Conservation (phyloP, 2,113 vertebrate species). For the Oreotragus oreotragus region DNA sequence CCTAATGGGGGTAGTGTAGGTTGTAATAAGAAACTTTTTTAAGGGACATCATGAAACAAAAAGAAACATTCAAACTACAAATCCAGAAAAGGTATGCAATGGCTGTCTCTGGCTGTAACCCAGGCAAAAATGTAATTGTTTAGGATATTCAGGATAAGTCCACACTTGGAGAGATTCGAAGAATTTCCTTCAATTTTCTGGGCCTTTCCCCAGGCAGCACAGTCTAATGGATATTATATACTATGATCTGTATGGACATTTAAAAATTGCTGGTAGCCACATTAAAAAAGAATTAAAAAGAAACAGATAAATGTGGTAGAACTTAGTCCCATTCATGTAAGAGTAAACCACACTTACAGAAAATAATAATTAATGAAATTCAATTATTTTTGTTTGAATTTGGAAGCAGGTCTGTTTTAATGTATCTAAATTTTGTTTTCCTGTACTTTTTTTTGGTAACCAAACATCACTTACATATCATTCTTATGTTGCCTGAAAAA, state of each 20-base stretch:
- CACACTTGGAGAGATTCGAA: background rate
- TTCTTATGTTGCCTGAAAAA: conserved; percentile 31
- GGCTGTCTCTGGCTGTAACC: background rate
- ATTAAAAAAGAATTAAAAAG: background rate
- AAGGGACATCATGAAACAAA: background rate
- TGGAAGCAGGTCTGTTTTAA: conserved; percentile 52
- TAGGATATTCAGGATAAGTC: background rate
- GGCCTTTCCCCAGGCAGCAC: background rate
- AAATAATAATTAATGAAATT: conserved; percentile 62
- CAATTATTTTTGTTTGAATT: conserved; percentile 59
- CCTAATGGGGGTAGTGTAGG: background rate
- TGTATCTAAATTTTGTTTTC: conserved; percentile 8
- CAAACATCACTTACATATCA: conserved; percentile 38
- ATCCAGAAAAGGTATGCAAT: background rate
- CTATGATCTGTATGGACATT: background rate
- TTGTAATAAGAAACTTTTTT: background rate
- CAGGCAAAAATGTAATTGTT: background rate
- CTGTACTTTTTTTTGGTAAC: background rate
- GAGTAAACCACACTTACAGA: conserved; percentile 59
- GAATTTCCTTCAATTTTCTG: background rate
- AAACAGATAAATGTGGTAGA: conserved; percentile 40
- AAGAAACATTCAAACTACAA: background rate
- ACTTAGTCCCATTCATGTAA: conserved; percentile 72
- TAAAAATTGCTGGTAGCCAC: background rate
- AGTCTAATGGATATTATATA: background rate